Evolutionary conservation across 2,113 vertebrate species (phyloP).

Genomic region (Sialia sialis): DNA sequence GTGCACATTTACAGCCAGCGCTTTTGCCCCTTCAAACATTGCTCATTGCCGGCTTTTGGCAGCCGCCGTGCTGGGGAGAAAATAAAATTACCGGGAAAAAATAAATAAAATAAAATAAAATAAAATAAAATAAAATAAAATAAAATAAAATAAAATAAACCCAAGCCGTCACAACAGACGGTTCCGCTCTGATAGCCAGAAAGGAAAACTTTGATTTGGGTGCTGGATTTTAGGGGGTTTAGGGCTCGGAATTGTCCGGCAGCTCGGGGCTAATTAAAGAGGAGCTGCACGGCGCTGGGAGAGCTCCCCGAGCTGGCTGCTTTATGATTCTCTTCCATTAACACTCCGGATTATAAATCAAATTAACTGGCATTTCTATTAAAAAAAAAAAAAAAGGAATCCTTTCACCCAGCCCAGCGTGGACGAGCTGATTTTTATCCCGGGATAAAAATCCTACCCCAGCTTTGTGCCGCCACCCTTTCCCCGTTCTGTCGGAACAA

Average conservation of each 20-base stretch:
- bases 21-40: slow-evolving; percentile 66
- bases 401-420: neutral
- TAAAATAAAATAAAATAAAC: too few species aligned
- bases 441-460: neutral
- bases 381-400: neutral
- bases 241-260: neutral
- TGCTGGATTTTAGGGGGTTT: neutral
- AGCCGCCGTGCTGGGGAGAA: slow-evolving; percentile 27
- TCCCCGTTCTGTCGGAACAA: slow-evolving; percentile 13
- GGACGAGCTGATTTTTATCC: slow-evolving; percentile 24
- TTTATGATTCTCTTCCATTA: slow-evolving; percentile 57
- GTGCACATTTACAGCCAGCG: slow-evolving; percentile 95
- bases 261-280: slow-evolving; percentile 27
- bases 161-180: rapidly evolving
- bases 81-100: neutral
- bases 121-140: too few species aligned
- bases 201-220: slow-evolving; percentile 11
- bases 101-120: too few species aligned
- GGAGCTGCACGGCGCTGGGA: neutral
- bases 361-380: slow-evolving; percentile 63
- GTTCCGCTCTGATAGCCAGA: neutral
- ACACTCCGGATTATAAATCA: slow-evolving; percentile 62
- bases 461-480: neutral
- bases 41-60: slow-evolving; percentile 54
- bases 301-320: neutral